These are phyloP conservation scores for Podargus strigoides DNA, from an alignment of 2,797 vertebrate species.

Conservation along the genomic window DNA sequence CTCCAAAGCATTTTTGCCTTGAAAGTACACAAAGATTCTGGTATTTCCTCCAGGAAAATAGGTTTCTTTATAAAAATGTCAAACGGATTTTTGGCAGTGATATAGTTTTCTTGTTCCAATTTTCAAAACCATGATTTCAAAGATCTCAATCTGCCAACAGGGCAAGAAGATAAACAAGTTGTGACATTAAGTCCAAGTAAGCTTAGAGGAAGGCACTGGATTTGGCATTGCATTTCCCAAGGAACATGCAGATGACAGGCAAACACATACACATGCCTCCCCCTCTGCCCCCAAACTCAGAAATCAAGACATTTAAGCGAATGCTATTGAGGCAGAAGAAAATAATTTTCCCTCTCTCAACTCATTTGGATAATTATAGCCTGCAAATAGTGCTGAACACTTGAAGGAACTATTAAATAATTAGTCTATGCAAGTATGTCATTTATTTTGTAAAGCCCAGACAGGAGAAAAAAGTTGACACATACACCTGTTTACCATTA, in stretches of 20 bases:
- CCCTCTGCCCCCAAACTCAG: not conserved
- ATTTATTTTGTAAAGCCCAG: not conserved
- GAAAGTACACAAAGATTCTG: not conserved
- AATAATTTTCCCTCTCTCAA: not conserved
- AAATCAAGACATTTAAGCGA: not conserved
- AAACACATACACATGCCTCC: not conserved
- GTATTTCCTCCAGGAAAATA: not conserved
- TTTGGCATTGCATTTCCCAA: not conserved
- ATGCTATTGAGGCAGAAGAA: not conserved
- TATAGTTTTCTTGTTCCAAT: not conserved
- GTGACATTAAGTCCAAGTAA: not conserved
- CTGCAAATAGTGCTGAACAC: not conserved
- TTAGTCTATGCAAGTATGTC: not conserved
- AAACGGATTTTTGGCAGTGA: not conserved
- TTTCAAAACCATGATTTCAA: not conserved
- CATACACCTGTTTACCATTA: not conserved
- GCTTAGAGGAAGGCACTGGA: not conserved
- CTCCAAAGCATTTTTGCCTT: not conserved
- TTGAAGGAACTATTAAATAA: not conserved
- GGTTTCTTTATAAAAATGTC: not conserved
- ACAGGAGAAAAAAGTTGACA: not conserved
- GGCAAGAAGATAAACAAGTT: not conserved
- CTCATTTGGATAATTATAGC: not conserved
- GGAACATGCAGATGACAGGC: not conserved
- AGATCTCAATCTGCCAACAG: not conserved